Base-by-base conservation (phyloP, 2,888 invertebrate species). In the Molanna angustata region DNA sequence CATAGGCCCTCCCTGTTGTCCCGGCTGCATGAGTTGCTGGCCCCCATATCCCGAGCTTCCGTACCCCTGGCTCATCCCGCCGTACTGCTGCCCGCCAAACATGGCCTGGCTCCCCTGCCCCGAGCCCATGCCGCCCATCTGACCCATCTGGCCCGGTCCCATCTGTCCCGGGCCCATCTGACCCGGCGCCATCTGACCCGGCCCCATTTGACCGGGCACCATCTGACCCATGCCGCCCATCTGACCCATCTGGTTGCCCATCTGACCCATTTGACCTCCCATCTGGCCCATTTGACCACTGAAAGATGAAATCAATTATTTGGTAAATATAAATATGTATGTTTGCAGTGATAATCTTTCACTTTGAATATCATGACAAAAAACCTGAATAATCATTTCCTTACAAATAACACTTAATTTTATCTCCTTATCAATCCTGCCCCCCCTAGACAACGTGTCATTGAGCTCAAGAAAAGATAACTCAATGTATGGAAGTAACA, bases 41-140 rank as follows among this genome's bases (percentile, higher is more conserved):
- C 72, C 65, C 56, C 75, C 76, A 0, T 72, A 57, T 2, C 52
- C 59, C 2, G 49, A 72, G 40, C 74, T 74, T 0, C 74, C 70
- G 19, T 58, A 57, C 7, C 42, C 47, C 49, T 57, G 57, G 18
- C 48, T 48, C 55, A 59, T 56, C 49, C 55, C 52, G 65, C 68
- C 67, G 66, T 79, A 80, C 64, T 83, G 84, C 80, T 83, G 85
- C 1, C 71, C 71, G 13, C 79, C 77, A 63, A 82, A 83, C 80
- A 83, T 79, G 61, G 64, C 67, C 62, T 78, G 74, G 0, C 72
- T 74, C 42, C 73, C 72, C 72, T 76, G 76, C 7, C 42, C 53
- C n/a, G 47, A 52, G 1, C 73, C 71, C 70, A 62, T 78, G 69
- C 53, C 73, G n/a, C 71, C 73, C 62, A 72, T 74, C 35, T 49